phyloP scores from a whole-genome alignment of 1,140 invertebrate species.

The Matsumurasca onukii region DNA sequence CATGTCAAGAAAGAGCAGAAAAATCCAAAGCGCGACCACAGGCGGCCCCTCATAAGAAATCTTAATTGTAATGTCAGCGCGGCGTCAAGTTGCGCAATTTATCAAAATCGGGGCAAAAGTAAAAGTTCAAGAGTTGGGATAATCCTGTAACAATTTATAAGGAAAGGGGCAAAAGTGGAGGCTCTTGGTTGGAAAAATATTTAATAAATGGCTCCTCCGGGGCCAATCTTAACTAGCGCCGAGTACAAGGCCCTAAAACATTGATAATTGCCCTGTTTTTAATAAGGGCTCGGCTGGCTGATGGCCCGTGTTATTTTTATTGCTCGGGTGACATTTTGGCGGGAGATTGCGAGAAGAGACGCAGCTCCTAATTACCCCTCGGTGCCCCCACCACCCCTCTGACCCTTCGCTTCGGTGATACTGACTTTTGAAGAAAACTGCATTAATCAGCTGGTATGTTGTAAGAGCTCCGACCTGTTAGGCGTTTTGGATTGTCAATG shows the following conservation, averaged over 20 bases:
- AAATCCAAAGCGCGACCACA: too few species aligned
- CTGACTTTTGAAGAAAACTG: too few species aligned
- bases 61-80: neutral
- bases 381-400: neutral
- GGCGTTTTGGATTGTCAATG: too few species aligned
- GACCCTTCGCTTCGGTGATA: too few species aligned
- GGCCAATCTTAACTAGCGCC: constrained; percentile 42
- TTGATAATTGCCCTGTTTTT: constrained; percentile 37
- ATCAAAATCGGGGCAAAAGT: constrained; percentile 14
- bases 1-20: too few species aligned
- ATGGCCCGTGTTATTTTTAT: constrained; percentile 39
- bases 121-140: constrained; percentile 19
- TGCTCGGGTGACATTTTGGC: constrained; percentile 40
- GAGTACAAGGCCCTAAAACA: constrained; percentile 36
- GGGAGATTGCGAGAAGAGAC: constrained; percentile 28
- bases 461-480: too few species aligned
- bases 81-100: neutral
- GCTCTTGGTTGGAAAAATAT: constrained; percentile 35
- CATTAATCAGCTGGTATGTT: too few species aligned
- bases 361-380: constrained; percentile 21
- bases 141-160: constrained; percentile 22
- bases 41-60: neutral
- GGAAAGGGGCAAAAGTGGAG: constrained; percentile 10
- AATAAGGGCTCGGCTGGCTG: constrained; percentile 30
- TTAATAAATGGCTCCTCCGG: constrained; percentile 42